Evolutionary conservation across 53 echinoderm and acorn worm genomes (phyloP).

Genomic region (Apostichopus leukothele): DNA sequence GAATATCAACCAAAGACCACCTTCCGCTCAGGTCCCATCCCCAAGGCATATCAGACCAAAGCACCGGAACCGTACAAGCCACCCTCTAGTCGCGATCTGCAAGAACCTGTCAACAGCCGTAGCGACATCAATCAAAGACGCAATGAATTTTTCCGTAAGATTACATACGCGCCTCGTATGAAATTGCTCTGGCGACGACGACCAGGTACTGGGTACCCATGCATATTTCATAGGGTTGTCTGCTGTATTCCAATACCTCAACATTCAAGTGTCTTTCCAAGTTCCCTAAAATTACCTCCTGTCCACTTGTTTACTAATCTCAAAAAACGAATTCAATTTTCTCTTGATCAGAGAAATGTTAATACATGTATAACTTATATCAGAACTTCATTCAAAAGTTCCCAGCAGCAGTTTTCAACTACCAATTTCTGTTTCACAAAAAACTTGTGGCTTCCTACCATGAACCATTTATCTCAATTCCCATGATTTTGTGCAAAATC

Average conservation of each 20-base stretch:
- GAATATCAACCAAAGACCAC: background rate
- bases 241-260: background rate
- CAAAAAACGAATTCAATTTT: background rate
- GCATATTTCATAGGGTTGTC: slow-evolving; percentile 13
- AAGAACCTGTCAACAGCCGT: slow-evolving; percentile 53
- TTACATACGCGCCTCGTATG: slow-evolving; percentile 50
- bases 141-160: slow-evolving; percentile 93
- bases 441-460: too few species aligned
- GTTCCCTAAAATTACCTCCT: background rate
- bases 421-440: too few species aligned
- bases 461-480: too few species aligned
- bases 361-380: background rate
- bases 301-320: background rate
- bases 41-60: slow-evolving; percentile 1
- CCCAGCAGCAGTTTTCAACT: too few species aligned
- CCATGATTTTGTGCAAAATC: too few species aligned
- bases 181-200: slow-evolving; percentile 23
- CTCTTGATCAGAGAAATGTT: background rate
- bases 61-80: slow-evolving; percentile 17
- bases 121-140: slow-evolving; percentile 65
- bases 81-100: slow-evolving; percentile 33
- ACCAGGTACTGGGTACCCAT: slow-evolving; percentile 46
- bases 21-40: slow-evolving; percentile 1
- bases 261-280: background rate
- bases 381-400: too few species aligned